phyloP scores from a whole-genome alignment of 2,113 vertebrate genomes.

The Piaya cayana region DNA sequence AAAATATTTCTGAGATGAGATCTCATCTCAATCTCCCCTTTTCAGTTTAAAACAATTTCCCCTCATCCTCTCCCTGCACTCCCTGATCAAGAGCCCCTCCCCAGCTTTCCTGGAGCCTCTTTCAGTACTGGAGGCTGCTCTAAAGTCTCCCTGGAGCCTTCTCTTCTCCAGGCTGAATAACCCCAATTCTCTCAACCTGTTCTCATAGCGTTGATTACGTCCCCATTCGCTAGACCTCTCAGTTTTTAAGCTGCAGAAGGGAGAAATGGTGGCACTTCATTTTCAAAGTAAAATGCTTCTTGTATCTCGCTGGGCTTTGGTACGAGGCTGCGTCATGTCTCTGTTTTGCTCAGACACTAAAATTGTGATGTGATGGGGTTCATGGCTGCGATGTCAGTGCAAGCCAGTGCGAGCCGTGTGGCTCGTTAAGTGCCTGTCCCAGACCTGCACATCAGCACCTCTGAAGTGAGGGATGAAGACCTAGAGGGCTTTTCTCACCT shows the following conservation, averaged over 20 bases:
- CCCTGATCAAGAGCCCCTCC: too few relatives aligned
- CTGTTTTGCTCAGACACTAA: not conserved
- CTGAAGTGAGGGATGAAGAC: fast-evolving
- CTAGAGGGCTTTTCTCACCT: not conserved
- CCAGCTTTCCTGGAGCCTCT: too few relatives aligned
- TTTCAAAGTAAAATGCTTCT: not conserved
- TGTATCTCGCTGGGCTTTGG: not conserved
- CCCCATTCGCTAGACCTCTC: constrained; percentile 36
- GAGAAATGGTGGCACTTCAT: not conserved
- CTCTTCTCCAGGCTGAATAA: too few relatives aligned
- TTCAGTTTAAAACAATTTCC: too few relatives aligned
- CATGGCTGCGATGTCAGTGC: not conserved
- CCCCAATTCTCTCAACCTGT: too few relatives aligned
- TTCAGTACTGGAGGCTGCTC: too few relatives aligned
- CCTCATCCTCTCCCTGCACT: too few relatives aligned
- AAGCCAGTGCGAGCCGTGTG: fast-evolving
- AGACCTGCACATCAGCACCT: not conserved
- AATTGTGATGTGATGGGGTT: not conserved
- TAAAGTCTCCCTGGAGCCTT: too few relatives aligned
- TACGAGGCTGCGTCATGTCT: not conserved
- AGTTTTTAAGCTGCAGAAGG: not conserved
- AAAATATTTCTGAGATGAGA: too few relatives aligned
- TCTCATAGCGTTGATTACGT: not conserved
- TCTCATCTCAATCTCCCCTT: too few relatives aligned
- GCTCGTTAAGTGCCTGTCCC: not conserved